Evolutionary conservation across 1,140 invertebrate genomes (phyloP).

Genomic region (Bombyx mandarina): DNA sequence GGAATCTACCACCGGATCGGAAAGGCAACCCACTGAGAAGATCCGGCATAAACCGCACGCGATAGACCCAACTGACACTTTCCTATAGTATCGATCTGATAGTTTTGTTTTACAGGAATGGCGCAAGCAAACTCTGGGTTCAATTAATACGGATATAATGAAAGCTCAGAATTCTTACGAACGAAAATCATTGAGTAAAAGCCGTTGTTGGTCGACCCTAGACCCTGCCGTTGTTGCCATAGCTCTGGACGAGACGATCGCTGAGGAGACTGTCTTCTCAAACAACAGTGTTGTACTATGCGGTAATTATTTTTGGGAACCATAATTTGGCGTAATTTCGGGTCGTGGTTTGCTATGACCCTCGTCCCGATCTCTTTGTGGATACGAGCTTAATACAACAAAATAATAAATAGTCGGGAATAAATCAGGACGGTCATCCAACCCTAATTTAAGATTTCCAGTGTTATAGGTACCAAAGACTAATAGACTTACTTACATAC

Average conservation of each 20-base stretch:
- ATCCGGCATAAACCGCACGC: too few species aligned
- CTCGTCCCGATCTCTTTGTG: too few species aligned
- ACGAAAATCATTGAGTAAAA: conserved; percentile 16
- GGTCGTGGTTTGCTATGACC: not conserved
- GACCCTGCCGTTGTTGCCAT: conserved; percentile 39
- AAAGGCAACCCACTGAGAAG: too few species aligned
- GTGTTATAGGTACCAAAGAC: too few species aligned
- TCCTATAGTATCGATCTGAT: not conserved
- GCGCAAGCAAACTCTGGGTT: conserved; percentile 31
- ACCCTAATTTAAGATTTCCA: too few species aligned
- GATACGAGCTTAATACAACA: not conserved
- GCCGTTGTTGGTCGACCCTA: conserved; percentile 19
- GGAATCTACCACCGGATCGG: too few species aligned
- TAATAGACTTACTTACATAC: too few species aligned
- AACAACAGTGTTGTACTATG: conserved; percentile 32
- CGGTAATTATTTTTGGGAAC: conserved; percentile 18
- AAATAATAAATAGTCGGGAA: too few species aligned
- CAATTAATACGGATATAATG: conserved; percentile 32
- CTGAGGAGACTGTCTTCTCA: conserved; percentile 24
- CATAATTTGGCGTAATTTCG: not conserved
- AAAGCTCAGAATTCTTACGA: conserved; percentile 35
- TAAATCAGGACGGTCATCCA: too few species aligned
- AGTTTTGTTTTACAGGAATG: conserved; percentile 29
- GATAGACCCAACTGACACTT: too few species aligned
- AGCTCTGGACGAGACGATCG: conserved; percentile 19